Base-by-base conservation (phyloP, 2,113 vertebrate species). In the Pogona vitticeps region DNA sequence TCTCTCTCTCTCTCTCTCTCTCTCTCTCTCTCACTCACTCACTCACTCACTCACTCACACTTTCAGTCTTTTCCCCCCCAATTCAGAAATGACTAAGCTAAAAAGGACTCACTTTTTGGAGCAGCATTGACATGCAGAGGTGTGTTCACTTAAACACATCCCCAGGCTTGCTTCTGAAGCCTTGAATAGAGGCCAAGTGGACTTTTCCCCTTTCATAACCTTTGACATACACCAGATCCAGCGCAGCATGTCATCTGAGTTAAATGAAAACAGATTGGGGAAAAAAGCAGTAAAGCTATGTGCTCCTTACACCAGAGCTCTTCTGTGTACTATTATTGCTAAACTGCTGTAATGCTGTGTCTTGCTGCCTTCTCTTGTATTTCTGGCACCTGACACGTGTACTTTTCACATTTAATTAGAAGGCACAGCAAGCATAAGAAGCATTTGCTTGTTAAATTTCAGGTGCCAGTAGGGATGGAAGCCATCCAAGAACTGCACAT, bases 351-450 rank as follows among this genome's bases (percentile, higher is more conserved):
- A 92, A 91, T 71, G 92, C 91, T 90, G 88, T 38, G 82, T 86
- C 68, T 94, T 86, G 85, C 86, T 0, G 26, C n/a, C 78, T 94
- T 83, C 78, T 80, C 91, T 88, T 58, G 38, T 88, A 86, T 90
- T 87, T 85, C 90, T 94, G 91, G 93, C 91, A 91, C 82, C 65
- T 88, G 90, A 93, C 91, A 92, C 89, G 23, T 91, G 92, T 92
- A 95, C 92, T 94, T 92, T 94, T 94, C 93, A 91, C 91, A 93
- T 94, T 92, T 95, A 95, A 95, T 95, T 95, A 93, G 90, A 91
- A 92, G 86, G 82, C 91, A 94, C 88, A 92, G 91, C 90, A 90
- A 94, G 91, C 89, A 94, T 87, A 93, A 92, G 89, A 93, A 94
- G 93, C 87, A 92, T 90, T 94, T 90, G 72, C 91, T 95, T 94